Percentiles rank a stretch among this genome's conserved stretches.
These are phyloP conservation scores for Epiblema foenella DNA, from an alignment of 2,888 invertebrate genomes.

Conservation along the genomic window DNA sequence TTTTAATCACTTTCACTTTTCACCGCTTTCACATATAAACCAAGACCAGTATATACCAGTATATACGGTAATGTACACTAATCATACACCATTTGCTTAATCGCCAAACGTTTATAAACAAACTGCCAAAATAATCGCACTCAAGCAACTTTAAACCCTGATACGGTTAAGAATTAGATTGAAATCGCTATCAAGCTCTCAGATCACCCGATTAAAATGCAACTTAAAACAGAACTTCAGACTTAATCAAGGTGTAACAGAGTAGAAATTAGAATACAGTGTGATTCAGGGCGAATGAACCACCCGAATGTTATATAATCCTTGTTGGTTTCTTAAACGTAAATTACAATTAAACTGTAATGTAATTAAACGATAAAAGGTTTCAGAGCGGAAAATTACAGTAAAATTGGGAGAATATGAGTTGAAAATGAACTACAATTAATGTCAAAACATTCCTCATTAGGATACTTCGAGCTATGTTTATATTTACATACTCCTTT, in stretches of 20 bases:
- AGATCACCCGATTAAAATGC: background rate
- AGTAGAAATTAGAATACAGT: background rate
- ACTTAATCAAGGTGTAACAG: background rate
- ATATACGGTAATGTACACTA: constrained; percentile 25
- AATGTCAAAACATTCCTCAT: background rate
- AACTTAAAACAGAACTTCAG: background rate
- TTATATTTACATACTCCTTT: no score
- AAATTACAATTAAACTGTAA: constrained; percentile 1
- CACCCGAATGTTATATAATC: background rate
- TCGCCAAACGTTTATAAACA: background rate
- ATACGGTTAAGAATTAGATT: background rate
- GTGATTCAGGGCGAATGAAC: background rate
- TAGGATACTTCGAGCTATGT: background rate
- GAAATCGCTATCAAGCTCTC: background rate
- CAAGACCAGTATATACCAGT: constrained; percentile 23
- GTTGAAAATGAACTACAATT: constrained; percentile 12
- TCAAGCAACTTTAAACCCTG: background rate
- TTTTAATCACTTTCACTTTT: constrained; percentile 37
- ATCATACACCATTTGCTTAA: constrained; percentile 9
- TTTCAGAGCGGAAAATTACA: constrained; percentile 3
- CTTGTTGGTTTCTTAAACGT: background rate
- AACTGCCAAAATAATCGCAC: background rate
- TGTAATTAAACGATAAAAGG: constrained; percentile 19
- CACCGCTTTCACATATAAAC: constrained; percentile 36
- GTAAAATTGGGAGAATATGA: constrained; percentile 5